These are phyloP conservation scores for Rhinoderma darwinii DNA, from an alignment of 2,113 vertebrate genomes.

Conservation along the genomic window DNA sequence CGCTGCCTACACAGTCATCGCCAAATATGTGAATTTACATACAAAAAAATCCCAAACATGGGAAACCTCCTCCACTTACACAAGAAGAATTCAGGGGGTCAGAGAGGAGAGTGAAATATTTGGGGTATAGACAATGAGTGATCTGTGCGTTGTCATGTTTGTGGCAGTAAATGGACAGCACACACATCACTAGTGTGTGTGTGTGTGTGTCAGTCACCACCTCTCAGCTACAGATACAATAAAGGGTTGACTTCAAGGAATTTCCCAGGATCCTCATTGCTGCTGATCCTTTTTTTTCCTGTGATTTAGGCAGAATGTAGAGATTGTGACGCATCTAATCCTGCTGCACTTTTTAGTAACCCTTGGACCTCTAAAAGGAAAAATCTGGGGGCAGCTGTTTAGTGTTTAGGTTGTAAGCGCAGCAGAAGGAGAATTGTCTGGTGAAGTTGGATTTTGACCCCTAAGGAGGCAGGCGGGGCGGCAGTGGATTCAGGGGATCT, in stretches of 20 bases:
- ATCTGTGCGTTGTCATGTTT: not conserved
- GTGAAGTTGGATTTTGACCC: slow-evolving; percentile 1
- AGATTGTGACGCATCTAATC: not conserved
- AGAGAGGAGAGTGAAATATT: not conserved
- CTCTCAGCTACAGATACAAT: not conserved
- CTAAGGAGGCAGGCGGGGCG: not conserved
- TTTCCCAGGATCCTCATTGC: too few relatives aligned
- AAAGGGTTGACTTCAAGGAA: not conserved
- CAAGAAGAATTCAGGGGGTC: slow-evolving; percentile 12
- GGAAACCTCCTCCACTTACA: not conserved
- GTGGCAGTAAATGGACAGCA: not conserved
- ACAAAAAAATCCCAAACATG: not conserved
- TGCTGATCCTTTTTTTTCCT: too few relatives aligned
- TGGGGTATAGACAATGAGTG: not conserved
- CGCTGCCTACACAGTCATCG: too few relatives aligned
- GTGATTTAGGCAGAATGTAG: too few relatives aligned
- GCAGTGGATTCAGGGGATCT: not conserved
- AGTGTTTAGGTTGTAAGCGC: too few relatives aligned
- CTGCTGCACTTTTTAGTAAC: too few relatives aligned
- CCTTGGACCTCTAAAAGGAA: not conserved
- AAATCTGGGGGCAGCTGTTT: not conserved
- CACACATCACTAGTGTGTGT: not conserved
- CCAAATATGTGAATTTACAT: slow-evolving; percentile 36
- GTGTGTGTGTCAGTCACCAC: not conserved
- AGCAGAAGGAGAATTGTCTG: not conserved